Base-by-base conservation (phyloP, 2,797 vertebrate species). In the Peromyscus aztecus region DNA sequence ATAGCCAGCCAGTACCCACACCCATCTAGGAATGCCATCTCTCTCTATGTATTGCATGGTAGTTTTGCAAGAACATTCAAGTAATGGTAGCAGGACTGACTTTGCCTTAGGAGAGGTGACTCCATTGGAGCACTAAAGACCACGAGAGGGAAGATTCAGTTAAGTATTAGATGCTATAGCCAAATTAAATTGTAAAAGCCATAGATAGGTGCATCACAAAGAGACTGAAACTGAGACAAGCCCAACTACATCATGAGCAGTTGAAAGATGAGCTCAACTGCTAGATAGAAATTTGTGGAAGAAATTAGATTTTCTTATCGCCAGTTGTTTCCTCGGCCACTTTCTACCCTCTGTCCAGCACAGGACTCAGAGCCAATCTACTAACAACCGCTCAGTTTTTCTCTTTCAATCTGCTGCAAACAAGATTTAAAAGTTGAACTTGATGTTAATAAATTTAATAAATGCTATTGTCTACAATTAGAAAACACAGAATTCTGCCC, bases 381-480 rank as follows among this genome's bases (percentile, higher is more conserved):
- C 49, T 37, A 57, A 89, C 49, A 46, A 59, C 2, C 31, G 57
- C 88, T 37, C 40, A 73, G 10, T 24, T 78, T 85, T 12, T 82
- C 31, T 55, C 21, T 69, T 55, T 75, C 77, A 57, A 40, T 23
- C 61, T 19, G 57, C 16, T 29, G 46, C 34, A 40, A 61, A 3
- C 29, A 87, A 87, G 31, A 77, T 17, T 16, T 27, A 76, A 59
- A 12, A 65, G 24, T 21, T 55, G 9, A 80, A n/a, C 12, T 37
- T 14, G 17, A 1, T 24, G n/a, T 23, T 27, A 63, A 23, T 27
- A 65, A 21, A n/a, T 27, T 7, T 37, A 49, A n/a, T 11, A 34
- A 21, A 55, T 29, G 86, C 73, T 6, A 27, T 96, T 97, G 85
- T 95, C 83, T 91, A 96, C 97, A 98, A 93, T 67, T 11, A 94